Base-by-base conservation (phyloP, 2,113 vertebrate species). In the Cyanoderma ruficeps region DNA sequence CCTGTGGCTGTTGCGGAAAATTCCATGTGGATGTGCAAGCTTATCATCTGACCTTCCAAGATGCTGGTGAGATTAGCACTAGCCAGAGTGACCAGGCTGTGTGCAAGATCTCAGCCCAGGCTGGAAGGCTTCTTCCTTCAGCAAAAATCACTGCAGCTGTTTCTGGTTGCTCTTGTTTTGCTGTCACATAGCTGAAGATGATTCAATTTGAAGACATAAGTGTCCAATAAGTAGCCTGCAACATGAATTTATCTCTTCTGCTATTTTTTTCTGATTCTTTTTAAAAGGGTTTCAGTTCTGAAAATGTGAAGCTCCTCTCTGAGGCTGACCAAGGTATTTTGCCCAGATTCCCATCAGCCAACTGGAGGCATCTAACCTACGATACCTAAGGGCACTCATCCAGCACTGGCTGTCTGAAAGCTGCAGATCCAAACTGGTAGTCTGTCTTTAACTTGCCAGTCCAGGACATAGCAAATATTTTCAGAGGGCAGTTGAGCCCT, bases 11-110 rank as follows among this genome's bases (percentile, higher is more conserved):
- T 60, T 90, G 72, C 0, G 28, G 92, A 95, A 92, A 96, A 95
- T 96, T 96, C 94, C 92, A 92, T 60, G 57, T 69, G 86, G 75
- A 90, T 89, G 76, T 86, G 83, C 90, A 93, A 94, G 53, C 61
- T 86, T 83, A 84, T 85, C 79, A 50, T 59, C 88, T 94, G 92
- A 63, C 87, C 90, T 92, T 91, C 76, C 71, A 75, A 83, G 87
- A 83, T 47, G 27, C 72, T 90, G 64, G 49, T 53, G 56, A 92
- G 60, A 31, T 28, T 33, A 86, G 35, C 56, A 25, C 27, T 50
- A 83, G 72, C 61, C 87, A 93, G 79, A 80, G 80, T 64, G 65
- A 37, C 76, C 72, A 90, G 52, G 1, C 1, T 80, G 28, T 44
- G 22, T 53, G 71, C 44, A 83, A 86, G 44, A 68, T 39, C 47